phyloP scores from a whole-genome alignment of 2,888 invertebrate genomes.

The Platypus cylindrus region DNA sequence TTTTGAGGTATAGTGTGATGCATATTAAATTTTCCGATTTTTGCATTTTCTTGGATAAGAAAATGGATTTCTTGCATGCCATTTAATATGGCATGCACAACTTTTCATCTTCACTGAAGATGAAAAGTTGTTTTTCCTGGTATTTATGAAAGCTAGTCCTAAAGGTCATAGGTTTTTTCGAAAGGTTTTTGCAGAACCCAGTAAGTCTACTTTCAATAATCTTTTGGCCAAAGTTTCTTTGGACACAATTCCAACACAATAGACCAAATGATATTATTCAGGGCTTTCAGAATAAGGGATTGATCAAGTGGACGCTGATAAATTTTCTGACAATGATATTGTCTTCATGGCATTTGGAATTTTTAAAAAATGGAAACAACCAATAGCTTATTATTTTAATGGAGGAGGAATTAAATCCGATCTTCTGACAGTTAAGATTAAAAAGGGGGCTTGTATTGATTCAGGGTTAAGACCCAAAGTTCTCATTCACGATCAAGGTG shows the following conservation, averaged over 20 bases:
- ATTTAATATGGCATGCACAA: too few relatives aligned
- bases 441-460: conserved; percentile 8
- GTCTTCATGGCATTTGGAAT: conserved; percentile 18
- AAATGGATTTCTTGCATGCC: too few relatives aligned
- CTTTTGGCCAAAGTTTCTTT: conserved; percentile 12
- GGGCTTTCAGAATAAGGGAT: conserved; percentile 16
- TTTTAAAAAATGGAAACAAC: conserved; percentile 19
- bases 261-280: conserved; percentile 10
- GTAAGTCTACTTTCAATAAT: conserved; percentile 11
- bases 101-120: too few relatives aligned
- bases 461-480: conserved; percentile 9
- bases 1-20: too few relatives aligned
- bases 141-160: conserved; percentile 15
- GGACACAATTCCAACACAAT: conserved; percentile 13
- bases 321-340: conserved; percentile 20
- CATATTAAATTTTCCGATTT: too few relatives aligned
- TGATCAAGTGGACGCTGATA: not conserved
- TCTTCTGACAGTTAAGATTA: conserved; percentile 11
- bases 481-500: not conserved
- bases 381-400: conserved; percentile 16
- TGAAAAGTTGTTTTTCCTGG: conserved; percentile 16
- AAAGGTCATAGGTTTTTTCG: conserved; percentile 14
- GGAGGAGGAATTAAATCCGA: conserved; percentile 12
- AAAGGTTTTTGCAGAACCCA: conserved; percentile 16
- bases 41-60: too few relatives aligned